phyloP scores from a whole-genome alignment of 2,113 vertebrate genomes.

The Indicator maculatus region DNA sequence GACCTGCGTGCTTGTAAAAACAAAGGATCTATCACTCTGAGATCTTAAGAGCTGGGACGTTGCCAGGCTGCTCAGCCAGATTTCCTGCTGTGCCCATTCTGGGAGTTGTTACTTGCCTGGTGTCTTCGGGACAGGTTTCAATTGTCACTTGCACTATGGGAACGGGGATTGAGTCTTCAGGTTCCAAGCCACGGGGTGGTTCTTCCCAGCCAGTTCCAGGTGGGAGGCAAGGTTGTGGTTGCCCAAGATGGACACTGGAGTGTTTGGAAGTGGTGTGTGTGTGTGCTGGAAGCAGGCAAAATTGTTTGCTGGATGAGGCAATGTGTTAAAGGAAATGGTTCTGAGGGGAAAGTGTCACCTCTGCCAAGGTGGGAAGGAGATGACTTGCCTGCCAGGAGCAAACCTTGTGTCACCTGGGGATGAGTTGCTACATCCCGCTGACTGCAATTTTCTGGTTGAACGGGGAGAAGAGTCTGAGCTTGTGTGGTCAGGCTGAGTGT shows the following conservation, averaged over 20 bases:
- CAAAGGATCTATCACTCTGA: not conserved
- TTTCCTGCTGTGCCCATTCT: not conserved
- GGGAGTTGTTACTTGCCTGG: not conserved
- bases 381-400: not conserved
- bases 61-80: not conserved
- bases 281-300: accelerated
- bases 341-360: not conserved
- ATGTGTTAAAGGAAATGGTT: not conserved
- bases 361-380: not conserved
- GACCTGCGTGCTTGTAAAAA: not conserved
- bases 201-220: not conserved
- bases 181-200: accelerated
- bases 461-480: not conserved
- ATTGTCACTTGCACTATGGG: not conserved
- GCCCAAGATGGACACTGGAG: not conserved
- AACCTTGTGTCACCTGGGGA: not conserved
- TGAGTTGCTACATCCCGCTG: not conserved
- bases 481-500: conserved; percentile 25
- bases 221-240: not conserved
- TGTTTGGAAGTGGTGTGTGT: no score
- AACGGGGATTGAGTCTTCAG: not conserved
- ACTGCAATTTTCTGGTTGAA: not conserved
- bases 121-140: not conserved
- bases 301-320: accelerated
- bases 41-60: not conserved